phyloP scores from a whole-genome alignment of 2,113 vertebrate species.

The Cynocephalus volans region DNA sequence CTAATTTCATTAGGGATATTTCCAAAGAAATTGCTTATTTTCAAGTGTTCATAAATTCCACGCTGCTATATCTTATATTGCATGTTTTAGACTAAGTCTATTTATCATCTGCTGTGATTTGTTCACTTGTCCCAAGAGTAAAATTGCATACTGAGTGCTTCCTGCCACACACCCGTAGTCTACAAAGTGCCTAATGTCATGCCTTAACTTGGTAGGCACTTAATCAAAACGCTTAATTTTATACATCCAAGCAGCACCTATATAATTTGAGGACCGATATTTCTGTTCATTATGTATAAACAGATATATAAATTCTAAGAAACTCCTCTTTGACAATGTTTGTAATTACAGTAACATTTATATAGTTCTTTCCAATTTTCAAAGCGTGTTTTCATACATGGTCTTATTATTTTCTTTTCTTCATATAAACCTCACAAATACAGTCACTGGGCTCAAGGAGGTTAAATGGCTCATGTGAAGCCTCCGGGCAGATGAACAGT shows the following conservation, averaged over 20 bases:
- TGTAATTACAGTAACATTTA: background rate
- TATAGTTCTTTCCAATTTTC: background rate
- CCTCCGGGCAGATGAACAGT: background rate
- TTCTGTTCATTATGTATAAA: background rate
- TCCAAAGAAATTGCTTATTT: slow-evolving; percentile 21
- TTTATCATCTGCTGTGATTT: background rate
- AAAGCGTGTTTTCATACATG: background rate
- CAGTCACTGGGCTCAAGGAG: too few species aligned
- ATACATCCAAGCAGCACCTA: background rate
- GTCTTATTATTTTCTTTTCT: background rate
- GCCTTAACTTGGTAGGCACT: background rate
- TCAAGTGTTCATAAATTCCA: slow-evolving; percentile 37
- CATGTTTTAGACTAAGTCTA: background rate
- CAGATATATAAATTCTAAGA: background rate
- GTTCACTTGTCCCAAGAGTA: background rate
- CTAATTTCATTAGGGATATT: slow-evolving; percentile 8
- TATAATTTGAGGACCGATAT: too few species aligned
- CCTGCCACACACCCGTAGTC: accelerated
- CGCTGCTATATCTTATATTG: background rate
- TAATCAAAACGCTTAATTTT: background rate
- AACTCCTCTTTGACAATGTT: background rate
- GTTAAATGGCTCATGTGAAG: background rate
- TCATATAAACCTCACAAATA: background rate
- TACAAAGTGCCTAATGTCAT: background rate
- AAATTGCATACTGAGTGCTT: background rate